Conservation (phyloP, 2,113 vertebrate genomes). For the Rhinoptilus africanus region DNA sequence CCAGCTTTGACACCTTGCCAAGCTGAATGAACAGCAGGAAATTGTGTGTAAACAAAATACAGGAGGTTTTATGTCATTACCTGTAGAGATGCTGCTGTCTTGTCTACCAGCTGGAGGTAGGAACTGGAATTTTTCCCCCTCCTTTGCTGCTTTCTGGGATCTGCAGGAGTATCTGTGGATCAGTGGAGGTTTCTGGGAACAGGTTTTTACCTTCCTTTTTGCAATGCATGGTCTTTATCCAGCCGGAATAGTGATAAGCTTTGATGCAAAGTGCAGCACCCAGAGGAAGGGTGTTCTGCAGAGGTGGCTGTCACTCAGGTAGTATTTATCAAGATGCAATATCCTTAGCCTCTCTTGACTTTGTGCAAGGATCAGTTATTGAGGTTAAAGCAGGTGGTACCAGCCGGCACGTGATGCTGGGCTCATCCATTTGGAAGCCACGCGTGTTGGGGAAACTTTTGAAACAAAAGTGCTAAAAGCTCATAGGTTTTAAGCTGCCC, state of each 20-base stretch:
- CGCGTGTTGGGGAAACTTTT: neutral
- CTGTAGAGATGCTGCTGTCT: neutral
- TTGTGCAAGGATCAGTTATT: neutral
- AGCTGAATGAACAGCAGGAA: neutral
- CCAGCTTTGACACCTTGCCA: neutral
- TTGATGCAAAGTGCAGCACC: fast-evolving
- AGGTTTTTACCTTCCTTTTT: neutral
- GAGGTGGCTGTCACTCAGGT: neutral
- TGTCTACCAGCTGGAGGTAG: neutral
- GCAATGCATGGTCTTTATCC: neutral
- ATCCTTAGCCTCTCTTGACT: neutral
- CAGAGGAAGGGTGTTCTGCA: neutral
- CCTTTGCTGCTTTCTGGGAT: neutral
- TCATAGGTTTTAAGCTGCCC: neutral
- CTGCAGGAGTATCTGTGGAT: neutral
- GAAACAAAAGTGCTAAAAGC: neutral
- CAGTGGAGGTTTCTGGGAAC: neutral
- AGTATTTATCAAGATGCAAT: neutral
- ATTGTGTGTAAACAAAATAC: neutral
- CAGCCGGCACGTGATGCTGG: neutral
- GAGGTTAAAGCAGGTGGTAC: neutral
- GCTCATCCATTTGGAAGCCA: neutral
- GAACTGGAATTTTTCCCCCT: neutral
- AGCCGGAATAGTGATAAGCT: neutral
- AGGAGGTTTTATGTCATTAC: neutral